Conservation (phyloP, 2,113 vertebrate genomes). For the Neotoma lepida region DNA sequence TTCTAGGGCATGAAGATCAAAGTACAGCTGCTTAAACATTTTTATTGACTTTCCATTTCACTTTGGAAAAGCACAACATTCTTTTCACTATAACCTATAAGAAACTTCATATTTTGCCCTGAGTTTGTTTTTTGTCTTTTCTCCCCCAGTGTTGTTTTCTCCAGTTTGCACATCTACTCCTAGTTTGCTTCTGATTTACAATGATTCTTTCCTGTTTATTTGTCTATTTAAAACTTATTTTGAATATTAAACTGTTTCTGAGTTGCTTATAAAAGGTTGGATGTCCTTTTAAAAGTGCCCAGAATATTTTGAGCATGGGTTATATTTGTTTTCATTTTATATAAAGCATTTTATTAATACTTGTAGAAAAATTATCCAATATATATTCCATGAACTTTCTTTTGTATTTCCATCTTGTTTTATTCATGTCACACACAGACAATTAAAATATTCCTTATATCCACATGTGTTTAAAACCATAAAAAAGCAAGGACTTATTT, state of each 20-base stretch:
- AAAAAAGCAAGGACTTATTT: background rate
- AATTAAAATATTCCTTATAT: slow-evolving; percentile 38
- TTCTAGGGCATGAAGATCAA: background rate
- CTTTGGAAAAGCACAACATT: background rate
- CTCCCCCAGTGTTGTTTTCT: background rate
- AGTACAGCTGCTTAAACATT: slow-evolving; percentile 11
- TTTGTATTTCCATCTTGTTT: background rate
- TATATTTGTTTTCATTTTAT: background rate
- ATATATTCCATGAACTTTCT: background rate
- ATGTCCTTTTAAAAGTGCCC: background rate
- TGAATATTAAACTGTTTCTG: background rate
- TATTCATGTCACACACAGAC: background rate
- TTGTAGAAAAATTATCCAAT: background rate
- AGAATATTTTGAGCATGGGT: background rate
- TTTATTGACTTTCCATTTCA: slow-evolving; percentile 36
- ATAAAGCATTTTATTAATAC: background rate
- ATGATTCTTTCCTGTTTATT: background rate
- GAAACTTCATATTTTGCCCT: background rate
- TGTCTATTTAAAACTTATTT: background rate
- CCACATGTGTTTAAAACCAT: background rate
- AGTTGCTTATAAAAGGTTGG: background rate
- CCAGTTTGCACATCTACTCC: background rate
- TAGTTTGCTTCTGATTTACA: background rate
- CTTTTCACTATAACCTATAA: background rate
- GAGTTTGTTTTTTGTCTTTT: background rate